Base-by-base conservation (phyloP, 2,113 vertebrate genomes). In the Mus pahari region DNA sequence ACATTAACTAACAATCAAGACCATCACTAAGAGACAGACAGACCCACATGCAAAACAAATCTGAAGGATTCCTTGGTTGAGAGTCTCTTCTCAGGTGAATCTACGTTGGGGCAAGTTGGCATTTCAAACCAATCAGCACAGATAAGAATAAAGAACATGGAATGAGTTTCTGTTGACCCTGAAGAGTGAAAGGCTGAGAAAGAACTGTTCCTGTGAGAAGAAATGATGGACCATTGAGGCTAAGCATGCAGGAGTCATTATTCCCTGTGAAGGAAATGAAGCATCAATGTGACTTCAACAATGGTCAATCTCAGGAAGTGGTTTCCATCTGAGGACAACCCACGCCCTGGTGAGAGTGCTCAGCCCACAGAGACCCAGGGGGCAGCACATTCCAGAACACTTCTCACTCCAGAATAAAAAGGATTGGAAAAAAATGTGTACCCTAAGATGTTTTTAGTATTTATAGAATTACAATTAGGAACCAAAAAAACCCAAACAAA, bases 261-360 rank as follows among this genome's bases (percentile, higher is more conserved):
- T 92, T 45, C n/a, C 11, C 42, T 73, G 89, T 60, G 94, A 93
- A 83, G 70, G 24, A 73, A n/a, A 12, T 45, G n/a, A 81, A 70
- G 58, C 7, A 45, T 36, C 39, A n/a, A 33, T 50, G 71, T 2
- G 58, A 39, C 73, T 83, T 83, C 70, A 77, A 68, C 73, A 86
- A 60, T 7, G 53, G 81, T 82, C 89, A 96, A 42, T 92, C 78
- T 94, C 75, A 94, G 94, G 94, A 97, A 91, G 73, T 94, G 66
- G 45, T 71, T 96, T 95, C 66, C 70, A 1, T 19, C 31, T 2
- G 4, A 89, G 36, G 6, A n/a, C 48, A 66, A 53, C 93, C 93
- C 71, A 91, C 14, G 0, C 42, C 70, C 53, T 79, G 84, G 42
- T 1, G 0, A 4, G 16, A 66, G 19, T 19, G 31, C 26, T 86